Percentiles rank a stretch among this genome's conserved stretches.
Conservation (phyloP, 2,113 vertebrate species). For the Thymallus thymallus region DNA sequence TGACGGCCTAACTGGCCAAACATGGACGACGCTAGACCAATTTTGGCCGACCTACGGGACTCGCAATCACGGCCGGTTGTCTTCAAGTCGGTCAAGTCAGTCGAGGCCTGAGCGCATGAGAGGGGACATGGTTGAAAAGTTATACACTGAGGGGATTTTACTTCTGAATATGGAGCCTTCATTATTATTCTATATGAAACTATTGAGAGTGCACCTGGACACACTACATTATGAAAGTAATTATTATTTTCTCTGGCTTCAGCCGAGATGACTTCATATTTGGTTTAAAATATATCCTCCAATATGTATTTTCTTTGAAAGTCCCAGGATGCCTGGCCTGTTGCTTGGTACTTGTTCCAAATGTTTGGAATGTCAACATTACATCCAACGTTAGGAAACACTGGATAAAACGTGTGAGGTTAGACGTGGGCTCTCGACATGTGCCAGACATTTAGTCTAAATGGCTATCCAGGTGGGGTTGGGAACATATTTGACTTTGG, state of each 20-base stretch:
- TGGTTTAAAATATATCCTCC: constrained; percentile 33
- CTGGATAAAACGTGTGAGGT: not conserved
- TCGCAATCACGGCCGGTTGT: no score
- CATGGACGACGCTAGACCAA: no score
- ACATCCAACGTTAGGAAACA: constrained; percentile 18
- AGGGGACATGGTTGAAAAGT: not conserved
- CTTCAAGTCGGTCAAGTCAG: not conserved
- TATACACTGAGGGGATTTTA: not conserved
- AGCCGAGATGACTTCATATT: constrained; percentile 40
- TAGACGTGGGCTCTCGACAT: constrained; percentile 4
- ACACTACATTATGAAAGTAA: constrained; percentile 32
- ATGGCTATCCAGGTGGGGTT: constrained; percentile 1
- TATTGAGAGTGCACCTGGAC: constrained; percentile 25
- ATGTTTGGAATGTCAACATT: constrained; percentile 23
- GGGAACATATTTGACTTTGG: not conserved
- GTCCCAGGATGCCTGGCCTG: constrained; percentile 11
- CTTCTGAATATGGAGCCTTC: not conserved
- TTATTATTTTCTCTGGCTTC: constrained; percentile 20
- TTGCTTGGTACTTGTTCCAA: constrained; percentile 6
- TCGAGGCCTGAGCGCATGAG: not conserved
- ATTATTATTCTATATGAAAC: not conserved
- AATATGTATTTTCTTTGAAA: constrained; percentile 33
- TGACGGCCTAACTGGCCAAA: no score
- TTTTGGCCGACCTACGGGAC: no score
- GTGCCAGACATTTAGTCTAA: constrained; percentile 17